These are phyloP conservation scores for Torymus tubicola DNA, from an alignment of 2,888 invertebrate genomes.

Conservation along the genomic window DNA sequence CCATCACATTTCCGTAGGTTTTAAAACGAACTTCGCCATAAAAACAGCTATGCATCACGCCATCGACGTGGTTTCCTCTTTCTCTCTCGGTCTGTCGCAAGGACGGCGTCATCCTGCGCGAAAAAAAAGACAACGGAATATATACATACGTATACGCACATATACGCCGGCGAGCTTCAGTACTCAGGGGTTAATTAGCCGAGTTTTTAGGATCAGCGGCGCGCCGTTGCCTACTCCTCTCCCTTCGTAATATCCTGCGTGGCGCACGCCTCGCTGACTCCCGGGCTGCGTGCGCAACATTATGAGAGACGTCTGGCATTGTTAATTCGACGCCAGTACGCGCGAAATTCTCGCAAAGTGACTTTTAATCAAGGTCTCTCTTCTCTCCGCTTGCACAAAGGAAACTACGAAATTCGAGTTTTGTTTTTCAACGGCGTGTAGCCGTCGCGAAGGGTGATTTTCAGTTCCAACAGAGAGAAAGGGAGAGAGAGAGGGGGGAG, in stretches of 20 bases:
- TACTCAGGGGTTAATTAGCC: slow-evolving; percentile 50
- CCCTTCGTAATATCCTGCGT: slow-evolving; percentile 60
- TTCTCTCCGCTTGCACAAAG: not conserved
- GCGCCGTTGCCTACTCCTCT: not conserved
- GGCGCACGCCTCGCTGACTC: slow-evolving; percentile 59
- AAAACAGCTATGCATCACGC: not conserved
- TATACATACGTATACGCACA: not conserved
- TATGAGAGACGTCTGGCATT: slow-evolving; percentile 39
- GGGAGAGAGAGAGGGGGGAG: too few relatives aligned
- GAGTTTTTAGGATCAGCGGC: slow-evolving; percentile 39
- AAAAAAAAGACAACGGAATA: not conserved
- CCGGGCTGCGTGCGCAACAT: not conserved
- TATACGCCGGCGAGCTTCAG: not conserved
- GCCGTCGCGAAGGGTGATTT: too few relatives aligned
- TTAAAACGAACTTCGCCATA: not conserved
- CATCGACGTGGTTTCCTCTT: not conserved
- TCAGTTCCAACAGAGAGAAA: too few relatives aligned
- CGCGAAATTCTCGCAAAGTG: slow-evolving; percentile 13
- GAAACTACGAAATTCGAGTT: too few relatives aligned
- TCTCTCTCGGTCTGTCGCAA: not conserved
- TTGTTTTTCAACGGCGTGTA: too few relatives aligned
- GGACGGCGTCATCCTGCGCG: not conserved
- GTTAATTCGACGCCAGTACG: slow-evolving; percentile 48
- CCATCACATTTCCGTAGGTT: not conserved
- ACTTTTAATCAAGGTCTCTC: not conserved